Base-by-base conservation (phyloP, 2,888 invertebrate species). In the Germaria angustata region DNA sequence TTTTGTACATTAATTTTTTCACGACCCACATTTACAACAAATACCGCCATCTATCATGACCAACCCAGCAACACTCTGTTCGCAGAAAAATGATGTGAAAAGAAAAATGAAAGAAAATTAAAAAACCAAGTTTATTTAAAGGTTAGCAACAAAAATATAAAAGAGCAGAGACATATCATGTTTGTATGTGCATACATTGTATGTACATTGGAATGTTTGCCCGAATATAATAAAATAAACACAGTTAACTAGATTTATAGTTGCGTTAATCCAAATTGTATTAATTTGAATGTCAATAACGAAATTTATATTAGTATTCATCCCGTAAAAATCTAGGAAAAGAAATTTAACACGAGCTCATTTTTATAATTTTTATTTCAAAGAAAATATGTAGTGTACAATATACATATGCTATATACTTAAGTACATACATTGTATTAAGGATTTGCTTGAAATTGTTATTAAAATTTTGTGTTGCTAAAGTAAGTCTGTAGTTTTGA, bases 81-180 rank as follows among this genome's bases (percentile, higher is more conserved):
- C 17, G 15, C 41, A 39, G 1, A 51, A 72, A 63, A 53, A 44
- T 5, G 34, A n/a, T n/a, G n/a, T n/a, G 9, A 59, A 59, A 57
- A n/a, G 8, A 51, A 39, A 51, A 46, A 39, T n/a, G 24, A 49
- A 59, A 11, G 8, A 17, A 24, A 49, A n/a, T 39, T 51, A n/a
- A n/a, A 73, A 68, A 63, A 59, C 36, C 81, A 82, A 82, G 71
- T 79, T 82, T 75, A 82, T 73, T 78, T 75, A 65, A 75, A 82
- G 75, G 81, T 82, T 82, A 75, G 15, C 41, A 75, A 20, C 22
- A 34, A 15, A n/a, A 6, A 51, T 9, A 44, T 11, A 20, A 1
- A 11, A 36, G 49, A 41, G 20, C n/a, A 15, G 32, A 22, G 0
- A 4, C 15, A 32, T 15, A 15, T 9, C 6, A 24, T 51, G 2